Percentiles rank a stretch among this genome's conserved stretches.
phyloP scores from a whole-genome alignment of 2,797 vertebrate species.

The Hypotaenidia philippensis region DNA sequence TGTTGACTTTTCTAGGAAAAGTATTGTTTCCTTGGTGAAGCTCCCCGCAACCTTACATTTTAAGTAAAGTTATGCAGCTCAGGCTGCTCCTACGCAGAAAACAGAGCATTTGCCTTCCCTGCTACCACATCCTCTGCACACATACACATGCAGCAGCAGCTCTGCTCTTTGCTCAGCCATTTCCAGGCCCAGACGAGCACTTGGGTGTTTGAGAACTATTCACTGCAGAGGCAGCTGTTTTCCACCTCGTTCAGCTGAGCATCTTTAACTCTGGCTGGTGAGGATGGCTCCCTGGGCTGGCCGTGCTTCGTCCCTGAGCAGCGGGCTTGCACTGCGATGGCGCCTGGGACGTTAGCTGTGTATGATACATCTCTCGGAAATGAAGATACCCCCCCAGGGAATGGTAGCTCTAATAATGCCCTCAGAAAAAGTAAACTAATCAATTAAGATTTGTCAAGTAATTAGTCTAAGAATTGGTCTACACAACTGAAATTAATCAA shows the following conservation, averaged over 20 bases:
- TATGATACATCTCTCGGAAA: background rate
- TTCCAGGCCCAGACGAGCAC: background rate
- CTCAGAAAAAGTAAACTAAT: conserved; percentile 5
- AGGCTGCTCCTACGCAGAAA: conserved; percentile 50
- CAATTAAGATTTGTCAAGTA: conserved; percentile 32
- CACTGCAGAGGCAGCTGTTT: background rate
- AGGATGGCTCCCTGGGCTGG: background rate
- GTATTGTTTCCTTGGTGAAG: conserved; percentile 67
- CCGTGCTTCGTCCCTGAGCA: background rate
- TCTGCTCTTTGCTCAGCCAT: conserved; percentile 30
- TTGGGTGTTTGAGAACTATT: background rate
- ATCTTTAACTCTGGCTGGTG: background rate
- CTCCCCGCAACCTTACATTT: conserved; percentile 34
- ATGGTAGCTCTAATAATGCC: background rate
- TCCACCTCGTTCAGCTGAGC: background rate
- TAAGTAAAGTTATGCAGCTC: conserved; percentile 56
- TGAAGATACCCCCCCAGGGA: background rate
- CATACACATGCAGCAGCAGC: background rate
- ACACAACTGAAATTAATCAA: conserved; percentile 14
- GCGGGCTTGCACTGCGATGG: background rate
- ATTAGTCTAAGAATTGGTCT: conserved; percentile 9
- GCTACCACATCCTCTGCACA: background rate
- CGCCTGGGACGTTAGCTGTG: background rate
- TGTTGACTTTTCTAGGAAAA: conserved; percentile 17
- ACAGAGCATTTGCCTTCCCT: conserved; percentile 24